Evolutionary conservation across 2,888 invertebrate genomes (phyloP).

Genomic region (Standfussiana lucernea): DNA sequence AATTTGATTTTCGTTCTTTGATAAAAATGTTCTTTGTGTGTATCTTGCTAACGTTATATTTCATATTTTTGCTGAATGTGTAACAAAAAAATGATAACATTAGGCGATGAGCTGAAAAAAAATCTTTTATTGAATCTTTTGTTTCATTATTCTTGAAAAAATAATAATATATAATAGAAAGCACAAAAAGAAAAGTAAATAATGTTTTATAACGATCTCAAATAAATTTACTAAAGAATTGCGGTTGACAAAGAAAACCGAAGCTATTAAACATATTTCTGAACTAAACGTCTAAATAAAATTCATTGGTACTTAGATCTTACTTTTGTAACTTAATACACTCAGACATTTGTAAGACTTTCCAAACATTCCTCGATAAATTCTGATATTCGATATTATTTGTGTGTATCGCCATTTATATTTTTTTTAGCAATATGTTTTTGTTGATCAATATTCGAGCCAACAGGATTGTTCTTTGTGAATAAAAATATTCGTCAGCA

Average conservation of each 20-base stretch:
- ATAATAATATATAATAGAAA: no score
- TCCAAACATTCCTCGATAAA: slow-evolving; percentile 38
- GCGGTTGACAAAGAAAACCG: slow-evolving; percentile 10
- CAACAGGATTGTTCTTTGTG: slow-evolving; percentile 5
- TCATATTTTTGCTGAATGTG: not conserved
- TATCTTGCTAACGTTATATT: not conserved
- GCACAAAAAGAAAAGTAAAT: not conserved
- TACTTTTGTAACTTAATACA: slow-evolving; percentile 47
- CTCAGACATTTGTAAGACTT: slow-evolving; percentile 47
- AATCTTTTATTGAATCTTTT: no score
- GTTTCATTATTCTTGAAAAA: not conserved
- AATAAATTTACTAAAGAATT: slow-evolving; percentile 16
- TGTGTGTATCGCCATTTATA: not conserved
- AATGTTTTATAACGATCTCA: not conserved
- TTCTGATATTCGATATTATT: slow-evolving; percentile 46
- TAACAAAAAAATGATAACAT: not conserved
- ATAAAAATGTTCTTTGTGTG: not conserved
- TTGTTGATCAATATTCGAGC: slow-evolving; percentile 4
- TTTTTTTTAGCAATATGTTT: slow-evolving; percentile 3
- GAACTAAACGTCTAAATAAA: slow-evolving; percentile 9
- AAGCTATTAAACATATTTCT: slow-evolving; percentile 19
- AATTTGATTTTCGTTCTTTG: not conserved
- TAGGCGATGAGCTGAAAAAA: not conserved
- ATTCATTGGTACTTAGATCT: slow-evolving; percentile 1
- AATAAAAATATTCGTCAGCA: no score